Percentiles rank a stretch among this genome's conserved stretches.
Evolutionary conservation across 2,888 invertebrate species (phyloP).

Genomic region (Tipula confusa): DNA sequence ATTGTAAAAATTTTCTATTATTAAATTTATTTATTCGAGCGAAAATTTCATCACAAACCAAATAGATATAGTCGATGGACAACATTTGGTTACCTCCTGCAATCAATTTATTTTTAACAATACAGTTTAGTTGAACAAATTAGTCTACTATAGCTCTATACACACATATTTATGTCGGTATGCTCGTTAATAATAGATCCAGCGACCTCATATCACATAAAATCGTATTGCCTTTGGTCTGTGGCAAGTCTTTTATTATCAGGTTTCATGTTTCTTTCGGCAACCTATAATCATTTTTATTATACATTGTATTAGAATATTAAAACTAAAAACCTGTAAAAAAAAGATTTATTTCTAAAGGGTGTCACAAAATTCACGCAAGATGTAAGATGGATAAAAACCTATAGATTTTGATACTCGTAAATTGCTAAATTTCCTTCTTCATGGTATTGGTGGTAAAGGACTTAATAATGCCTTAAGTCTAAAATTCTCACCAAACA

Average conservation of each 20-base stretch:
- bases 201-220: not conserved
- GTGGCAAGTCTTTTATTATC: not conserved
- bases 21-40: not conserved
- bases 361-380: no score
- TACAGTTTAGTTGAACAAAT: not conserved
- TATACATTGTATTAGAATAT: not conserved
- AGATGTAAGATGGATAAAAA: no score
- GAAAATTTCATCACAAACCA: not conserved
- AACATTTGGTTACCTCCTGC: not conserved
- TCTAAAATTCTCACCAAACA: no score
- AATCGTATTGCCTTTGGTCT: not conserved
- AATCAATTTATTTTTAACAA: not conserved
- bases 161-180: not conserved
- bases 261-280: not conserved
- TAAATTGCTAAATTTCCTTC: no score
- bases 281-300: not conserved
- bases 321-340: not conserved
- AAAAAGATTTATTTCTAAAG: not conserved
- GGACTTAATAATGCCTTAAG: no score
- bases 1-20: conserved; percentile 5
- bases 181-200: no score
- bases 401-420: no score
- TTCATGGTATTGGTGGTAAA: no score
- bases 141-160: not conserved
- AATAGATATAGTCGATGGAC: not conserved